phyloP scores from a whole-genome alignment of 2,888 invertebrate species.

The Mythimna loreyi region DNA sequence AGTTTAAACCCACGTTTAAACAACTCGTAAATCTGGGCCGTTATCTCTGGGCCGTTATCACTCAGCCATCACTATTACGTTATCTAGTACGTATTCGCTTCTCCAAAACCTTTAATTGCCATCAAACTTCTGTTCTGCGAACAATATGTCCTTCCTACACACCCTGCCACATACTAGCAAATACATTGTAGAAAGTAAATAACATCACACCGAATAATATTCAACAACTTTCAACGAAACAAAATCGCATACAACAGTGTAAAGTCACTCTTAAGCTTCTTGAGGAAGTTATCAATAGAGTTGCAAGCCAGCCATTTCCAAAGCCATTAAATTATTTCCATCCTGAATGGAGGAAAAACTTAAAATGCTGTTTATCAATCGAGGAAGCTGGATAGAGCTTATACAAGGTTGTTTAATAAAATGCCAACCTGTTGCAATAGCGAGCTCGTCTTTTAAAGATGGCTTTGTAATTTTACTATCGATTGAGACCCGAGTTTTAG shows the following conservation, averaged over 20 bases:
- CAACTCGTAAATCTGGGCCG: too few species aligned
- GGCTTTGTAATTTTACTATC: conserved; percentile 35
- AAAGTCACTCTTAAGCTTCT: conserved; percentile 9
- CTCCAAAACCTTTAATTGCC: too few species aligned
- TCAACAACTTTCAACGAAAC: neutral
- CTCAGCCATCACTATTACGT: too few species aligned
- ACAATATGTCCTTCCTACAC: too few species aligned
- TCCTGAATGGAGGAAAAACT: conserved; percentile 43
- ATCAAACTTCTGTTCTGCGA: too few species aligned
- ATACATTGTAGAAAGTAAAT: neutral
- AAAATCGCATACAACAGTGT: neutral
- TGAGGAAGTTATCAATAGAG: conserved; percentile 39
- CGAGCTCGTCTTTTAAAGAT: conserved; percentile 44
- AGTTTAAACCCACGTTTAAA: too few species aligned
- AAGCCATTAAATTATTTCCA: conserved; percentile 55
- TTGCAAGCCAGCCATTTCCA: conserved; percentile 34
- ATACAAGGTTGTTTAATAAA: conserved; percentile 42
- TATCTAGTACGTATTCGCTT: too few species aligned
- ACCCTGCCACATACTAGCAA: too few species aligned
- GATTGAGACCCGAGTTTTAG: neutral
- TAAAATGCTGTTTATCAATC: conserved; percentile 56
- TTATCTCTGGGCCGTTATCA: too few species aligned
- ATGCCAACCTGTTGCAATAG: conserved; percentile 49
- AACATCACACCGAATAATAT: too few species aligned
- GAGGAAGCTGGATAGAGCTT: conserved; percentile 37